Percentiles rank a stretch among this genome's conserved stretches.
These are phyloP conservation scores for Amblyteles armatorius DNA, from an alignment of 2,888 invertebrate species.

Conservation along the genomic window DNA sequence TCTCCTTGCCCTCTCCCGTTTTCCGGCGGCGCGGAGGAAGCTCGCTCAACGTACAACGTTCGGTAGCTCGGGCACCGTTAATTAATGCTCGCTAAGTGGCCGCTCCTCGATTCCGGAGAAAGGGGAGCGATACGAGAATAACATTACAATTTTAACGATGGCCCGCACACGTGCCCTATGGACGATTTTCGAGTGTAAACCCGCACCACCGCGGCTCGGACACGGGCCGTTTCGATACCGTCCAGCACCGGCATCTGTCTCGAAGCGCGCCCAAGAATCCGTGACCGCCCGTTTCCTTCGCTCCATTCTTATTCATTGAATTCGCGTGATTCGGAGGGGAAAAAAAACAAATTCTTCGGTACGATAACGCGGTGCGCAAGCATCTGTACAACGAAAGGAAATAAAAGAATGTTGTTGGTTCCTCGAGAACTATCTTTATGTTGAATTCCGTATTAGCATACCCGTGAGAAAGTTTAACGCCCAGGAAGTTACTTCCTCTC, in stretches of 20 bases:
- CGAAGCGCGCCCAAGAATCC: slow-evolving; percentile 9
- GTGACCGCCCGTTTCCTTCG: not conserved
- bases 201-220: not conserved
- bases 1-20: not conserved
- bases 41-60: not conserved
- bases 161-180: not conserved
- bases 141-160: slow-evolving; percentile 23
- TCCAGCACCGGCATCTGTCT: not conserved
- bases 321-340: not conserved
- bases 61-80: slow-evolving; percentile 39
- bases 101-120: slow-evolving; percentile 33
- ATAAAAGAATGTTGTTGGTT: not conserved
- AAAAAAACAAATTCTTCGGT: not conserved
- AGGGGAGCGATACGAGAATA: slow-evolving; percentile 37
- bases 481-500: slow-evolving; percentile 62
- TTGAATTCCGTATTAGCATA: slow-evolving; percentile 40
- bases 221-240: not conserved
- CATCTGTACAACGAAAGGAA: not conserved
- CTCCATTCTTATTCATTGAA: not conserved
- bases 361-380: not conserved
- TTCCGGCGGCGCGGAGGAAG: not conserved
- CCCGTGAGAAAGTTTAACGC: slow-evolving; percentile 61
- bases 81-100: slow-evolving; percentile 62
- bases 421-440: slow-evolving; percentile 38
- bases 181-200: slow-evolving; percentile 1